Percentiles rank a stretch among this genome's conserved stretches.
Conservation (phyloP, 2,888 invertebrate species). For the Argyresthia goedartella region DNA sequence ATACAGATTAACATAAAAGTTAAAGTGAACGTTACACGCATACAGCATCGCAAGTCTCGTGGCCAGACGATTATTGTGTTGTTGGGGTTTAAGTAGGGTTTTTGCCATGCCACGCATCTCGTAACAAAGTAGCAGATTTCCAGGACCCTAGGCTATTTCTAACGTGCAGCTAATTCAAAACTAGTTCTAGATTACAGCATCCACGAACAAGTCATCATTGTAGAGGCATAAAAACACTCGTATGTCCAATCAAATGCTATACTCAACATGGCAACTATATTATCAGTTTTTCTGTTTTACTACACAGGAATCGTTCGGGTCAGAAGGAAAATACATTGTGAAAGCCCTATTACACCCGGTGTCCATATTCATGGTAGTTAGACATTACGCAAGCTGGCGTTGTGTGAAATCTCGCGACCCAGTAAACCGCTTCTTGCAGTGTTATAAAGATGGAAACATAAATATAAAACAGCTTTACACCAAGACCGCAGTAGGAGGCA, state of each 20-base stretch:
- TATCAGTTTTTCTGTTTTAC: too few species aligned
- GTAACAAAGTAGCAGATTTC: too few species aligned
- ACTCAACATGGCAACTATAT: not conserved
- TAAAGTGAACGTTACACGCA: too few species aligned
- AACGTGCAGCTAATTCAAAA: too few species aligned
- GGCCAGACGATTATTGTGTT: too few species aligned
- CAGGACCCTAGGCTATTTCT: too few species aligned
- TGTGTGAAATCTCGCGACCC: not conserved
- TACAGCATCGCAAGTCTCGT: too few species aligned
- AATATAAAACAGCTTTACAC: slow-evolving; percentile 22
- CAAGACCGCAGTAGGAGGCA: slow-evolving; percentile 22
- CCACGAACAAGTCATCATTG: not conserved
- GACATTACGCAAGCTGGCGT: not conserved
- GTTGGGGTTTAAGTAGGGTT: too few species aligned
- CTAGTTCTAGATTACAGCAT: too few species aligned
- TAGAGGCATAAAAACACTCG: not conserved
- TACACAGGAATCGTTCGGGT: too few species aligned
- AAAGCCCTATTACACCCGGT: not conserved
- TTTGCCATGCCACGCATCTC: too few species aligned
- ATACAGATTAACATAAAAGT: too few species aligned
- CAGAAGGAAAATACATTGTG: not conserved
- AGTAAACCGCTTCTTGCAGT: not conserved
- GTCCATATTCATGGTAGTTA: not conserved
- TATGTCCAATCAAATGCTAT: not conserved
- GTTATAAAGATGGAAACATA: slow-evolving; percentile 10